Evolutionary conservation across 2,888 invertebrate genomes (phyloP).

Genomic region (Acrobasis consociella): DNA sequence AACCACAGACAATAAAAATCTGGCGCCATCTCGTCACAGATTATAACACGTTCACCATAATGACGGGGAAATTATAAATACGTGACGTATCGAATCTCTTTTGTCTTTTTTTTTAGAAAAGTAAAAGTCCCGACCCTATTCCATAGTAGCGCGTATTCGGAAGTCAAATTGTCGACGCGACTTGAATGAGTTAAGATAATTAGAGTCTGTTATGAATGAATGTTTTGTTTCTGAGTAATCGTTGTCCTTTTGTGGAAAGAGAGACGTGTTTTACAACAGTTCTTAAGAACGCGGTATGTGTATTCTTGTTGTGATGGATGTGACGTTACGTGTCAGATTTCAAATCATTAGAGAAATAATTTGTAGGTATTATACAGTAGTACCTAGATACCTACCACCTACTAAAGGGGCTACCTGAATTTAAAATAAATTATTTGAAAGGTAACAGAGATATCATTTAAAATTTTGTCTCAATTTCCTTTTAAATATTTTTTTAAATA

Average conservation of each 20-base stretch:
- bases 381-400: too few relatives aligned
- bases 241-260: slow-evolving; percentile 36
- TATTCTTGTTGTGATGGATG: too few relatives aligned
- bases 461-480: too few relatives aligned
- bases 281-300: too few relatives aligned
- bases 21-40: slow-evolving; percentile 74
- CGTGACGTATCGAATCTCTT: slow-evolving; percentile 58
- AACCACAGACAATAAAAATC: slow-evolving; percentile 66
- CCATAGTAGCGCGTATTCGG: slow-evolving; percentile 64
- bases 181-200: slow-evolving; percentile 51
- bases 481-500: too few relatives aligned
- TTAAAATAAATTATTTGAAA: too few relatives aligned
- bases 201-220: slow-evolving; percentile 47
- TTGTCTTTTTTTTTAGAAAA: slow-evolving; percentile 55
- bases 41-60: slow-evolving; percentile 74
- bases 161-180: slow-evolving; percentile 58
- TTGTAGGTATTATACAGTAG: too few relatives aligned
- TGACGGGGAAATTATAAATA: slow-evolving; percentile 73
- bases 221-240: slow-evolving; percentile 45
- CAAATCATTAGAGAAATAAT: too few relatives aligned
- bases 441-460: too few relatives aligned
- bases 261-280: slow-evolving; percentile 3
- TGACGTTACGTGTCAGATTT: too few relatives aligned
- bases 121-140: slow-evolving; percentile 63
- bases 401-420: too few relatives aligned